Conservation (phyloP, 2,888 invertebrate genomes). For the Drosophila aldrichi region DNA sequence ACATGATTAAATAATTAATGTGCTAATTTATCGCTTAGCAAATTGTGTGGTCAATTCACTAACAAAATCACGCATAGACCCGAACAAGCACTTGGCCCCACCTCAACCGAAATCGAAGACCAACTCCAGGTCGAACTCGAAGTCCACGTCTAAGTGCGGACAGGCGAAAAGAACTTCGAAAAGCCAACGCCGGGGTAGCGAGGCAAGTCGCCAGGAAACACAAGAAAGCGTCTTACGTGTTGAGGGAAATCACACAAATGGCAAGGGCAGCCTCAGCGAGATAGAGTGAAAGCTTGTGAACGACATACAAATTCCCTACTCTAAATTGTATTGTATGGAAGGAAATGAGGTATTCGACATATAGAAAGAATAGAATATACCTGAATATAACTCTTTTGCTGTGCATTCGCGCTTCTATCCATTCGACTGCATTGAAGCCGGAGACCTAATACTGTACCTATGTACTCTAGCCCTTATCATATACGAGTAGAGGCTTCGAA, state of each 20-base stretch:
- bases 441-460: no score
- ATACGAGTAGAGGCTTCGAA: no score
- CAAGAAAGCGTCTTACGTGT: conserved; percentile 36
- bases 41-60: conserved; percentile 81
- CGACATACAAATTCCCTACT: background rate
- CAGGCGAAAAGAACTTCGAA: conserved; percentile 57
- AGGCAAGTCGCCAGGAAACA: conserved; percentile 4
- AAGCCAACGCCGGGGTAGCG: conserved; percentile 51
- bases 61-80: conserved; percentile 67
- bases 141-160: conserved; percentile 42
- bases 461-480: no score
- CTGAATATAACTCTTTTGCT: no score
- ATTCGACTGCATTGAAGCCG: no score
- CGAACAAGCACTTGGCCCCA: conserved; percentile 10
- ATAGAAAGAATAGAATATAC: no score
- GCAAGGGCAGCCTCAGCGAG: background rate
- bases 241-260: conserved; percentile 73
- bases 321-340: background rate
- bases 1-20: conserved; percentile 75
- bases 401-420: no score
- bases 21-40: conserved; percentile 79
- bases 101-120: conserved; percentile 4
- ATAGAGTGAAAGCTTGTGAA: background rate
- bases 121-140: background rate
- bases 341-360: no score